Evolutionary conservation across 2,113 vertebrate species (phyloP).

Genomic region (Heloderma charlesbogerti): DNA sequence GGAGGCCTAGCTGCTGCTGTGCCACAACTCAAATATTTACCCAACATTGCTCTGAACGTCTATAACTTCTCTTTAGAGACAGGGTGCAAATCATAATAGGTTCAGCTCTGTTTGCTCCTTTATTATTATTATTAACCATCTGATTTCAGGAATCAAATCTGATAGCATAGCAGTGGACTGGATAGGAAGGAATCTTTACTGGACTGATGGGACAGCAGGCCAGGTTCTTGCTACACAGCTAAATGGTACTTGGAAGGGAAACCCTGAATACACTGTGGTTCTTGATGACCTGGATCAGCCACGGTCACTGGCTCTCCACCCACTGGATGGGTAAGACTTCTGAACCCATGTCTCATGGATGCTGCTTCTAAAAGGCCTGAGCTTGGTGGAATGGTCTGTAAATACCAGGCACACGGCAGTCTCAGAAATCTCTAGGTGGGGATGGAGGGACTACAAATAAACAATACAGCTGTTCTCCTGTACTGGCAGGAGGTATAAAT

Average conservation of each 20-base stretch:
- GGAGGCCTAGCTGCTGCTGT: neutral
- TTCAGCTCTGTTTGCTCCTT: neutral
- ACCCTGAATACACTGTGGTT: constrained; percentile 81
- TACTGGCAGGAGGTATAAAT: neutral
- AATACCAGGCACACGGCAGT: too few species aligned
- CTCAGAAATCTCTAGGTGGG: too few species aligned
- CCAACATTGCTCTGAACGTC: neutral
- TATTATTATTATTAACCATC: too few species aligned
- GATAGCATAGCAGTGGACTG: constrained; percentile 91
- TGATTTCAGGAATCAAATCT: constrained; percentile 84
- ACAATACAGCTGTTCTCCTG: neutral
- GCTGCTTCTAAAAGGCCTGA: neutral
- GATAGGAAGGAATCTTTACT: constrained; percentile 92
- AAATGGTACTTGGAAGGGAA: constrained; percentile 68
- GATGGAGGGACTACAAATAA: neutral
- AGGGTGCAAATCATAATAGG: neutral
- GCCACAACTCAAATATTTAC: neutral
- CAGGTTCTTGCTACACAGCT: constrained; percentile 86
- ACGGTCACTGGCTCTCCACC: constrained; percentile 85
- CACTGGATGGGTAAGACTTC: constrained; percentile 83
- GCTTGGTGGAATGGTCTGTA: neutral
- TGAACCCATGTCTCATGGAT: neutral
- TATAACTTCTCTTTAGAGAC: neutral
- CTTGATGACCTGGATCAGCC: constrained; percentile 85
- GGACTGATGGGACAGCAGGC: constrained; percentile 86